A percentile compares a stretch with the other conserved stretches of the same genome.
phyloP scores from a whole-genome alignment of 2,888 invertebrate species.

The Spialia ferax region DNA sequence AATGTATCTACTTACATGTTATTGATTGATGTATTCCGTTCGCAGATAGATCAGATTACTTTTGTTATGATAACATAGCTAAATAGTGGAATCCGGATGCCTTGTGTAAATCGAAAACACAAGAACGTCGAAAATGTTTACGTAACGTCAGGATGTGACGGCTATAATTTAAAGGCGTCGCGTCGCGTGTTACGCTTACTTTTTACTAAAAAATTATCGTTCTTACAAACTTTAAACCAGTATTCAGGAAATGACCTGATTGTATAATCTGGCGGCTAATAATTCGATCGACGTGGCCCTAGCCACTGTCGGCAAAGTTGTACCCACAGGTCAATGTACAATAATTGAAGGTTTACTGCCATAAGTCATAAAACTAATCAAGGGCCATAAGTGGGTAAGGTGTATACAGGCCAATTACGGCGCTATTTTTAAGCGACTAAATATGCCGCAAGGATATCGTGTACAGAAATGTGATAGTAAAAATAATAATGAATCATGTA shows the following conservation, averaged over 20 bases:
- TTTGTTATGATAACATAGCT: conserved; percentile 20
- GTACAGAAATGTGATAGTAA: background rate
- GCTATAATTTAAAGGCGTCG: conserved; percentile 18
- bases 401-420: conserved; percentile 12
- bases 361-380: conserved; percentile 28
- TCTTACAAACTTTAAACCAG: background rate
- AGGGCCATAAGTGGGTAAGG: conserved; percentile 8
- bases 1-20: background rate
- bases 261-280: conserved; percentile 17
- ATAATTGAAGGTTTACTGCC: conserved; percentile 25
- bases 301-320: conserved; percentile 14
- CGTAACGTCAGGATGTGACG: conserved; percentile 17
- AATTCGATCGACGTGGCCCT: conserved; percentile 1
- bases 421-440: conserved; percentile 3
- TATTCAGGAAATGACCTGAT: conserved; percentile 27
- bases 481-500: background rate
- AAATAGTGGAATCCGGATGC: conserved; percentile 13
- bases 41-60: background rate
- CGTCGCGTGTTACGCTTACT: conserved; percentile 25
- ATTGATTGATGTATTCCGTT: conserved; percentile 1
- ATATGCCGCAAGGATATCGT: background rate
- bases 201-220: conserved; percentile 10
- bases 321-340: conserved; percentile 17
- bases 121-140: conserved; percentile 15
- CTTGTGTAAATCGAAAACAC: conserved; percentile 12